Conservation (phyloP, 1,140 invertebrate genomes). For the Temnothorax nylanderi region DNA sequence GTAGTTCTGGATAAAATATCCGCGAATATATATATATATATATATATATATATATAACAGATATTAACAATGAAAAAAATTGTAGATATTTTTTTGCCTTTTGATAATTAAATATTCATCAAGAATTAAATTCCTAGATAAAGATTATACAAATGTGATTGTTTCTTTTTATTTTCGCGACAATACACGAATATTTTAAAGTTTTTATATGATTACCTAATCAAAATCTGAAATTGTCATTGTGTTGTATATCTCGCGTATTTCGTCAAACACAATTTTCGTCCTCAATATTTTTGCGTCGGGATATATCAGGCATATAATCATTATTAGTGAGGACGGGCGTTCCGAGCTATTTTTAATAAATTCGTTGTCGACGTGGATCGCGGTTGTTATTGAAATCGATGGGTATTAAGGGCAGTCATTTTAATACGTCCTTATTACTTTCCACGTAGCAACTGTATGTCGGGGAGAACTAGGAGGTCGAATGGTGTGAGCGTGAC, state of each 20-base stretch:
- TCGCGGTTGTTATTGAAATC: conserved; percentile 45
- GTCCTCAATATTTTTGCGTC: background rate
- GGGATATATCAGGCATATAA: background rate
- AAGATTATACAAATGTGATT: background rate
- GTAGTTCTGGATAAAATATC: background rate
- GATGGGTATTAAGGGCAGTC: conserved; percentile 43
- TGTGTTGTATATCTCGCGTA: background rate
- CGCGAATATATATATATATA: too few relatives aligned
- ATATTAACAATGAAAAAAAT: background rate
- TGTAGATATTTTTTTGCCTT: background rate
- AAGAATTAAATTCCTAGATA: background rate
- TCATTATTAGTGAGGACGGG: background rate
- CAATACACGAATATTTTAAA: background rate
- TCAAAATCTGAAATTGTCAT: background rate
- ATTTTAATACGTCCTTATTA: conserved; percentile 44
- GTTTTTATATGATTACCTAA: background rate
- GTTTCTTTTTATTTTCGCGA: background rate
- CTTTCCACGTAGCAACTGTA: conserved; percentile 42
- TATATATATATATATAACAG: too few relatives aligned
- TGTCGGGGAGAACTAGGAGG: background rate
- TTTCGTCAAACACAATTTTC: background rate
- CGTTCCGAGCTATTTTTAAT: conserved; percentile 5
- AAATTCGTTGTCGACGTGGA: background rate
- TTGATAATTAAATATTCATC: background rate
- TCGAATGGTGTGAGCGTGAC: conserved; percentile 51